A percentile compares a stretch with the other conserved stretches of the same genome.
Conservation (phyloP, 2,113 vertebrate species). For the Globicephala melas region DNA sequence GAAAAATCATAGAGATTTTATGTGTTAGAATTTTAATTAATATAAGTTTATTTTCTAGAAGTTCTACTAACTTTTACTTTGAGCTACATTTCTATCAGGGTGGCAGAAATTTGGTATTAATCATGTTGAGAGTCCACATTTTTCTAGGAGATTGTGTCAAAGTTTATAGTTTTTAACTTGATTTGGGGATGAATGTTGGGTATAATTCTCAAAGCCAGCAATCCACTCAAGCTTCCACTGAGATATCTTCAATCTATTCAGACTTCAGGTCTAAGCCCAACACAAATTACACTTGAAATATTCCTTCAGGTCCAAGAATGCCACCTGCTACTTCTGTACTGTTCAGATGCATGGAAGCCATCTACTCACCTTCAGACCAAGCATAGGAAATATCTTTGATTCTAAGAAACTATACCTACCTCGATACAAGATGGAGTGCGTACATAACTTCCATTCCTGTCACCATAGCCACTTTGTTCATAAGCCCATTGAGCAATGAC, state of each 20-base stretch:
- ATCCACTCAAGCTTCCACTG: background rate
- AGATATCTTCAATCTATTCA: background rate
- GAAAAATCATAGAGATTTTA: background rate
- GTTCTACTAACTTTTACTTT: background rate
- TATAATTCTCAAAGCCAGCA: background rate
- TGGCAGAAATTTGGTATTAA: background rate
- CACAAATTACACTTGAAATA: background rate
- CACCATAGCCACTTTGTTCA: background rate
- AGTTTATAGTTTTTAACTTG: background rate
- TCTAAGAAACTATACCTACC: background rate
- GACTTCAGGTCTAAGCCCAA: background rate
- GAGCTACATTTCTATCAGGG: background rate
- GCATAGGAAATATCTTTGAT: background rate
- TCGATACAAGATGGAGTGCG: background rate
- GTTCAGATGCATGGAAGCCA: background rate
- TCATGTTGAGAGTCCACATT: background rate
- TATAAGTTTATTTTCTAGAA: background rate
- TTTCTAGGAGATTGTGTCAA: background rate
- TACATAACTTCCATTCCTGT: fast-evolving
- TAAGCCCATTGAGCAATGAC: background rate
- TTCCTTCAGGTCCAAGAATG: background rate
- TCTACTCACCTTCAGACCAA: background rate
- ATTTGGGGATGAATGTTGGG: background rate
- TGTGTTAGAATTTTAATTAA: background rate
- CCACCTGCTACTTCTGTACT: background rate